A percentile compares a stretch with the other conserved stretches of the same genome.
phyloP scores from a whole-genome alignment of 2,113 vertebrate genomes.

The Dissostichus mawsoni region DNA sequence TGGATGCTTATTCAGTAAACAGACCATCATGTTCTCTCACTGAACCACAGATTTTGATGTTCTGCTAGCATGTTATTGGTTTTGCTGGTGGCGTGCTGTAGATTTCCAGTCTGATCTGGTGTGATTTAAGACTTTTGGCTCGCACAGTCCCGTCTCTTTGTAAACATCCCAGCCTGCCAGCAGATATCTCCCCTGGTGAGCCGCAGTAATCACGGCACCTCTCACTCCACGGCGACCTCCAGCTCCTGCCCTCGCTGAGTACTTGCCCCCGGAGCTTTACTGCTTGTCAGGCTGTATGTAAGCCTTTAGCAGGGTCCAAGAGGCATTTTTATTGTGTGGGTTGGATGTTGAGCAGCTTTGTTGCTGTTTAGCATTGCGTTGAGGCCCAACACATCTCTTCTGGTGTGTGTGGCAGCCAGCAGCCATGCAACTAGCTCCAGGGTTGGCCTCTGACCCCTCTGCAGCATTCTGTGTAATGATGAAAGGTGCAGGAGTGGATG shows the following conservation, averaged over 20 bases:
- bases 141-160: constrained; percentile 5
- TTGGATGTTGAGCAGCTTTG: constrained; percentile 32
- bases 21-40: background rate
- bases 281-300: constrained; percentile 23
- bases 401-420: background rate
- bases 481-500: background rate
- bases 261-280: constrained; percentile 16
- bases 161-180: background rate
- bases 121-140: constrained; percentile 1
- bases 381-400: background rate
- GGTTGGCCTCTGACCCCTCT: constrained; percentile 3
- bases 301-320: constrained; percentile 16
- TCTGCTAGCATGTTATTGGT: background rate
- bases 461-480: background rate
- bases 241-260: constrained; percentile 7
- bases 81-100: background rate
- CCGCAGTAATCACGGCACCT: constrained; percentile 28
- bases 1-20: background rate
- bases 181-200: background rate
- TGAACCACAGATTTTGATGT: background rate
- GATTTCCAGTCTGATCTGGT: background rate
- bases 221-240: constrained; percentile 11
- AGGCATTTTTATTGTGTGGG: background rate
- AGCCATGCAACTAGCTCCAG: constrained; percentile 26
- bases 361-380: background rate